Evolutionary conservation across 1,140 invertebrate genomes (phyloP), one percentile per base, ranked within the genome.

Genomic region (Sipha flava): DNA sequence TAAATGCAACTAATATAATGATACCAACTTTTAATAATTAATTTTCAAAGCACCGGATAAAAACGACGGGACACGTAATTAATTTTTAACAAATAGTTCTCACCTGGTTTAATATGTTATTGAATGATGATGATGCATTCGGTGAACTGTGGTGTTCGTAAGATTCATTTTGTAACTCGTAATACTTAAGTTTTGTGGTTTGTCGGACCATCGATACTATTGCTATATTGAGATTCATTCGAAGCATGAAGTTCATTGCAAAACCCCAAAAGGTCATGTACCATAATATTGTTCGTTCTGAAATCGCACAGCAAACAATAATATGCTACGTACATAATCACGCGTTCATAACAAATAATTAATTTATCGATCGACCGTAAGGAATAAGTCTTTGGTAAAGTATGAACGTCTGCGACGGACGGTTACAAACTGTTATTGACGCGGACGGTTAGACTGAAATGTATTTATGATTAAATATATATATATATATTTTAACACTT

Each of bases 201-300:
- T 23, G 12, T 47, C 45, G 49, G 88, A 93, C 90, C 93, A 96
- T 96, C 21, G 92, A 91, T 18, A 95, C 93, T 80, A 95, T 93
- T 10, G 93, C 92, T 29, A 95, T 91, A 83, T 93, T 94, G 21
- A 95, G 85, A 85, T 94, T 95, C 26, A 94, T 92, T 37, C 94
- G 86, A 73, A 95, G 86, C 86, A 94, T 92, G 83, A 95, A 95
- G 82, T 94, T 91, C 34, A 92, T 88, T 2, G 88, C 90, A 80
- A 93, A 92, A 7, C 92, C 93, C 80, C 88, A 87, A 83, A 94
- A 94, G 1, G 89, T 87, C 82, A 92, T 82, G 75, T 88, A 86
- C 91, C 91, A 91, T 7, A 92, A 84, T 18, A 91, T 87, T 45
- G 84, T 83, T 75, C 87, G 84, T 54, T 86, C 87, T 79, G 85